Evolutionary conservation across 2,888 invertebrate genomes (phyloP), one percentile per base, ranked within the genome.

Genomic region (Yponomeuta malinellus): DNA sequence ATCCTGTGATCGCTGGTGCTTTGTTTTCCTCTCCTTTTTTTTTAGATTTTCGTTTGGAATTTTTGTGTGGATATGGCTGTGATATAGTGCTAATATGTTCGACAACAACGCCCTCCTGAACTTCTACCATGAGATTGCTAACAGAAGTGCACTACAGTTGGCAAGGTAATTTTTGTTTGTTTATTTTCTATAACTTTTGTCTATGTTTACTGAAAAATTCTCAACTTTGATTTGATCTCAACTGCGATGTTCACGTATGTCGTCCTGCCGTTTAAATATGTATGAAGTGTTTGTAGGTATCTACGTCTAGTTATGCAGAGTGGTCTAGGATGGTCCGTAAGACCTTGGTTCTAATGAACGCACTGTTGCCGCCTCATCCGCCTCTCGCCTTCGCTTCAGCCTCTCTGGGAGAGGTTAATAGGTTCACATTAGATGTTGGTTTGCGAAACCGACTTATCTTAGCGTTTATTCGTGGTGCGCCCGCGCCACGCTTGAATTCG

Each of bases 341-440:
- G 90, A 86, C 92, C 92, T 92, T 92, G 92, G 86, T 80, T 89
- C 86, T 90, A 91, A 91, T 91, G 90, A 90, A 87, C 87, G 86
- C 85, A 83, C 84, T 84, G 81, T 82, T 85, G 83, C 83, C 84
- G 87, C 85, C 83, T 87, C 88, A 86, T 88, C 90, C 90, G 89
- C 87, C 89, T 87, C 87, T 90, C 89, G 90, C 90, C 90, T 90
- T 89, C 89, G 89, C 84, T 85, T 85, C 81, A 80, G 89, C 84
- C 88, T 89, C 87, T 83, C 84, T 85, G 79, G 84, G 85, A 90
- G 91, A 92, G 92, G 92, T 92, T 92, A 92, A 92, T 92, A 92
- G 90, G 92, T 91, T 92, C 92, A 92, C 89, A 90, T 91, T 90
- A 92, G 90, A 91, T 87, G 91, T 82, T 87, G 85, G 88, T 87